Conservation (phyloP, 2,113 vertebrate species). For the Corythornis madagascariensis region DNA sequence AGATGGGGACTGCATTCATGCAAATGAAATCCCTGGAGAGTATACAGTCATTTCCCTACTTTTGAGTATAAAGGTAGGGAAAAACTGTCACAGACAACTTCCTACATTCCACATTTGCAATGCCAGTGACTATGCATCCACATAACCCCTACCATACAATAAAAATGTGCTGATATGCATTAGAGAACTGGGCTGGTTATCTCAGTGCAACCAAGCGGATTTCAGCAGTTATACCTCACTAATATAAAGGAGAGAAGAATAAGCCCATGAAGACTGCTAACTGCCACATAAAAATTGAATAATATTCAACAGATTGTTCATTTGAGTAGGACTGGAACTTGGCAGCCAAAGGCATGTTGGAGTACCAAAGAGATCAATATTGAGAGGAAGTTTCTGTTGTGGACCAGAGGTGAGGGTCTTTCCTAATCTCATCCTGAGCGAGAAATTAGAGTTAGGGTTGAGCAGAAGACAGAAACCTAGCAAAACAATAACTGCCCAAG, state of each 20-base stretch:
- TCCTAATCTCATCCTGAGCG: not conserved
- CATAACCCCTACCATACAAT: not conserved
- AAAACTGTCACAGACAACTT: not conserved
- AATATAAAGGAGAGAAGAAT: not conserved
- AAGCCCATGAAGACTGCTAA: not conserved
- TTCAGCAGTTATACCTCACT: not conserved
- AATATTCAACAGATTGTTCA: not conserved
- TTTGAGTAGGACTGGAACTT: not conserved
- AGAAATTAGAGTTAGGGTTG: not conserved
- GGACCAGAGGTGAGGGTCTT: rapidly evolving
- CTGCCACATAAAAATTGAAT: not conserved
- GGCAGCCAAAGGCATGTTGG: not conserved
- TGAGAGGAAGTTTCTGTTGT: not conserved
- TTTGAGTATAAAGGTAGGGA: not conserved
- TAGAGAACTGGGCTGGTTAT: not conserved
- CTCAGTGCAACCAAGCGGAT: not conserved
- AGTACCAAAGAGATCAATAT: not conserved
- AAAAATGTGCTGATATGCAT: not conserved
- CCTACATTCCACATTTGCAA: not conserved
- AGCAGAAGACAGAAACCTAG: not conserved
- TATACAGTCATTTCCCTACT: not conserved
- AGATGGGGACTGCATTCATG: not conserved
- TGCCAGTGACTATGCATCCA: not conserved
- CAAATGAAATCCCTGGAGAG: not conserved
- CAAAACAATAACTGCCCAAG: rapidly evolving